Percentiles rank a stretch among this genome's conserved stretches.
These are phyloP conservation scores for Euphydryas editha DNA, from an alignment of 2,888 invertebrate species.

Conservation along the genomic window DNA sequence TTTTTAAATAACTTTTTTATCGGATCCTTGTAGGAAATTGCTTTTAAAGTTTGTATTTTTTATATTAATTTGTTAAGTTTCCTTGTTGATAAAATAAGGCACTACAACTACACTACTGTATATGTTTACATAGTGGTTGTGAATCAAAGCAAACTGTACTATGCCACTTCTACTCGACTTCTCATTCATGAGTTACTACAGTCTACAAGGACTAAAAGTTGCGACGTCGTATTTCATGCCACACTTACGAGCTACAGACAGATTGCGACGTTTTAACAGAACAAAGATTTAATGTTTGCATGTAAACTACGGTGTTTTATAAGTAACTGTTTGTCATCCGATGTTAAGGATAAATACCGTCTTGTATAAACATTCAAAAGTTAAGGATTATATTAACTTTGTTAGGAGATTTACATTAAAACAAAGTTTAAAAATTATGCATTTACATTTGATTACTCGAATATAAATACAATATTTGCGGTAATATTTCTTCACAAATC, in stretches of 20 bases:
- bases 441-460: neutral
- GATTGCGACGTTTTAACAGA: conserved; percentile 47
- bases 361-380: conserved; percentile 26
- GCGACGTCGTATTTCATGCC: conserved; percentile 50
- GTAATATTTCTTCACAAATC: neutral
- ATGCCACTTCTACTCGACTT: conserved; percentile 16
- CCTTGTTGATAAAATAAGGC: neutral
- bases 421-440: neutral
- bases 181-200: conserved; percentile 13
- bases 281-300: conserved; percentile 43
- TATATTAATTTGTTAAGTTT: too few relatives aligned
- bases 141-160: neutral
- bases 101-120: neutral
- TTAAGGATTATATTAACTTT: conserved; percentile 16
- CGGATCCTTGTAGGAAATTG: neutral
- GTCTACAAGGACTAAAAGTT: conserved; percentile 35
- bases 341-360: conserved; percentile 32
- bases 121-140: neutral
- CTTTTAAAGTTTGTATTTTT: neutral
- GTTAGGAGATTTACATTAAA: conserved; percentile 10
- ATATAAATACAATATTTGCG: neutral
- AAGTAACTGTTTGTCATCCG: conserved; percentile 39
- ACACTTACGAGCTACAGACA: conserved; percentile 47
- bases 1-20: too few relatives aligned
- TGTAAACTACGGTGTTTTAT: conserved; percentile 38